Percentiles rank a stretch among this genome's conserved stretches.
Evolutionary conservation across 2,113 vertebrate genomes (phyloP).

Genomic region (Cheilinus undulatus): DNA sequence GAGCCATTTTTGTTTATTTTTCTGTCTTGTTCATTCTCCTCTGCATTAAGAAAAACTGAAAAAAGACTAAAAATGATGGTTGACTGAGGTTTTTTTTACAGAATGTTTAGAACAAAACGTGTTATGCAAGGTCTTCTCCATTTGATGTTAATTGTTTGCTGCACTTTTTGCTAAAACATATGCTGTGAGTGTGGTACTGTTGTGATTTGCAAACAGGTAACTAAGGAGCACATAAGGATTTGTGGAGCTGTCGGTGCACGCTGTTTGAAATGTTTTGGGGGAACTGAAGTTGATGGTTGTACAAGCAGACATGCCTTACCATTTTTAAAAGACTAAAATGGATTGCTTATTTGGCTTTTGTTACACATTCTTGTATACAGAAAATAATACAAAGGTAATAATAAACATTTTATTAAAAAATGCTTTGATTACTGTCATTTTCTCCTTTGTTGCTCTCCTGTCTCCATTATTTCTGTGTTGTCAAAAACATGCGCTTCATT

Average conservation of each 20-base stretch:
- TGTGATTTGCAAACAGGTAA: conserved; percentile 67
- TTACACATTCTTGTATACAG: conserved; percentile 87
- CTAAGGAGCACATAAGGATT: conserved; percentile 63
- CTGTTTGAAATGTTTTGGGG: conserved; percentile 67
- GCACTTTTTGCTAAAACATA: conserved; percentile 76
- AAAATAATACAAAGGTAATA: conserved; percentile 81
- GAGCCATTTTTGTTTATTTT: conserved; percentile 20
- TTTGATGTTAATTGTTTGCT: conserved; percentile 70
- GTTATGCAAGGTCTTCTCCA: conserved; percentile 73
- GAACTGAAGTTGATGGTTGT: conserved; percentile 68
- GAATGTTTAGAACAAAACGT: conserved; percentile 60
- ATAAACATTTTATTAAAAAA: conserved; percentile 83
- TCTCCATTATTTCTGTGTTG: conserved; percentile 6
- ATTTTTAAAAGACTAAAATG: conserved; percentile 80
- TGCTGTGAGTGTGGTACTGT: conserved; percentile 73
- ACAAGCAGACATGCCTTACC: conserved; percentile 86
- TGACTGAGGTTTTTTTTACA: conserved; percentile 30
- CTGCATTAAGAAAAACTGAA: conserved; percentile 21
- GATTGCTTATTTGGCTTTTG: conserved; percentile 87
- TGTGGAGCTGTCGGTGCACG: conserved; percentile 67
- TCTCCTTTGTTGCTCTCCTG: neutral
- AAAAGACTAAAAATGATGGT: neutral
- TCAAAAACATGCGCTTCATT: too few species aligned
- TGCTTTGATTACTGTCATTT: neutral
- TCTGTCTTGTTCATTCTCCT: conserved; percentile 30